Conservation (phyloP, 2,113 vertebrate genomes). For the Podarcis cretensis region DNA sequence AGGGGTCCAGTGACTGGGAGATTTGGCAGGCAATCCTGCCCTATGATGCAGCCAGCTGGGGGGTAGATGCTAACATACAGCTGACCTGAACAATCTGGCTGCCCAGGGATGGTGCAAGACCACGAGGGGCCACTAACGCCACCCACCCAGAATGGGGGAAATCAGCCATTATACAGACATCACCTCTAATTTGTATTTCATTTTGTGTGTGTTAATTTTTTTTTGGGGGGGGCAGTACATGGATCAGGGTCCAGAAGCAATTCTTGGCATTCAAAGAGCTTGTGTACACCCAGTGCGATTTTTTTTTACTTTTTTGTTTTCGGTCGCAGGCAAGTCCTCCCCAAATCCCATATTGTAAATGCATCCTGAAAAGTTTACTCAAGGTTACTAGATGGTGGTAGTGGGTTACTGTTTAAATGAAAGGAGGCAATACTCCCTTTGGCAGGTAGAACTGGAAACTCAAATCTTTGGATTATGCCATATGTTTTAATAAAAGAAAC, state of each 20-base stretch:
- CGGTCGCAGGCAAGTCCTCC: no score
- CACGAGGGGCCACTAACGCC: no score
- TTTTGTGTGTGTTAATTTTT: not conserved
- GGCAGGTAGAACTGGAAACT: not conserved
- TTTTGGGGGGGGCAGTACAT: not conserved
- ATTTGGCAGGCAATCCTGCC: no score
- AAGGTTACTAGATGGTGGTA: no score
- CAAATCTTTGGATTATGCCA: not conserved
- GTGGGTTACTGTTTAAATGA: not conserved
- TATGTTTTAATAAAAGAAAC: not conserved
- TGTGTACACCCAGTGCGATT: not conserved
- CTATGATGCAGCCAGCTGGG: no score
- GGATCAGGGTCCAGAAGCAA: not conserved
- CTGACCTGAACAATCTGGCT: no score
- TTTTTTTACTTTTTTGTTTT: not conserved
- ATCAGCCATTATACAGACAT: not conserved
- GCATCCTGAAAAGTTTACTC: not conserved
- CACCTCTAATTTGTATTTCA: not conserved
- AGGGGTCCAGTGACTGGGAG: no score
- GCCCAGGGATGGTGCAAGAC: no score
- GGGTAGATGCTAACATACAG: no score
- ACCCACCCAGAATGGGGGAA: no score
- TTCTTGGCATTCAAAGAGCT: not conserved
- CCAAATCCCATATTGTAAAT: not conserved
- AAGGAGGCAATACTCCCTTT: not conserved